Evolutionary conservation across 2,888 invertebrate genomes (phyloP).

Genomic region (Hypsopygia costalis): DNA sequence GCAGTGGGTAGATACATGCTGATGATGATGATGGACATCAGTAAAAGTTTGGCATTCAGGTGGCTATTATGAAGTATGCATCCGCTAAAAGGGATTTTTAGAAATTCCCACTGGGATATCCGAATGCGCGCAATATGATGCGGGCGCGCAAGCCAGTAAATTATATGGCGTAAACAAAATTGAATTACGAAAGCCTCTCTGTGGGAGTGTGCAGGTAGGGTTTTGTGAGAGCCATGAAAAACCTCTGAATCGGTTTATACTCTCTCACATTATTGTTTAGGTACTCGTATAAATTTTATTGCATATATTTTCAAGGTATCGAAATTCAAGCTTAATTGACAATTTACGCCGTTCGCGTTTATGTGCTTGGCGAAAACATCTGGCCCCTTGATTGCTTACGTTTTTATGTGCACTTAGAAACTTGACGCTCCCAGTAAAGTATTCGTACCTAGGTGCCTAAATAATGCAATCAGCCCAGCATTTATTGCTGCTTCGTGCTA

Average conservation of each 20-base stretch:
- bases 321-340: slow-evolving; percentile 69
- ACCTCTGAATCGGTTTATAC: slow-evolving; percentile 18
- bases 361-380: slow-evolving; percentile 69
- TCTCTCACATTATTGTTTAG: slow-evolving; percentile 37
- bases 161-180: not conserved
- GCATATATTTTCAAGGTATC: slow-evolving; percentile 65
- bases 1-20: no score
- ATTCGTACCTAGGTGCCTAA: slow-evolving; percentile 46
- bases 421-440: slow-evolving; percentile 33
- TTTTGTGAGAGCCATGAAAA: slow-evolving; percentile 17
- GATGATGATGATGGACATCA: no score
- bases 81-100: no score
- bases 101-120: no score
- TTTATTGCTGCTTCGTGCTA: slow-evolving; percentile 47
- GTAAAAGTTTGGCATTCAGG: no score
- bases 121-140: no score
- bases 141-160: no score
- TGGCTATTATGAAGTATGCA: no score
- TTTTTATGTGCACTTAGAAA: slow-evolving; percentile 72
- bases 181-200: not conserved
- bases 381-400: slow-evolving; percentile 69
- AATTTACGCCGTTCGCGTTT: slow-evolving; percentile 68
- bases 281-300: slow-evolving; percentile 52
- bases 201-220: not conserved
- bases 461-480: slow-evolving; percentile 55